phyloP scores from a whole-genome alignment of 2,113 vertebrate genomes.

The Neolamprologus fasciatus region DNA sequence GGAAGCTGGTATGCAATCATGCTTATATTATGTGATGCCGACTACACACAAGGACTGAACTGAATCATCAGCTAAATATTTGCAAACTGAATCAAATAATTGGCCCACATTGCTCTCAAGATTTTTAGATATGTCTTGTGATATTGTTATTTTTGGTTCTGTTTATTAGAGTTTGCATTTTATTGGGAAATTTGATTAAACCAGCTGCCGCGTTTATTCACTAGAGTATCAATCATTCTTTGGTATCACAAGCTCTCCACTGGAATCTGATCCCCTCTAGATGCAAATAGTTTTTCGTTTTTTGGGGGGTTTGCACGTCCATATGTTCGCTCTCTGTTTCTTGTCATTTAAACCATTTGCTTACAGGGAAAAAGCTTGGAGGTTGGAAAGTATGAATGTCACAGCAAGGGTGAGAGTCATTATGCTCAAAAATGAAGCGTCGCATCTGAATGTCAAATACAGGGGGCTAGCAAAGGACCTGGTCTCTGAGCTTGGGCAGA shows the following conservation, averaged over 20 bases:
- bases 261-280: background rate
- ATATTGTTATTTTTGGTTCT: background rate
- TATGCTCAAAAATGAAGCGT: slow-evolving; percentile 30
- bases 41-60: background rate
- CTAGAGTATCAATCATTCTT: background rate
- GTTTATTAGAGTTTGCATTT: background rate
- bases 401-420: slow-evolving; percentile 45
- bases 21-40: slow-evolving; percentile 19
- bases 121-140: background rate
- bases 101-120: background rate
- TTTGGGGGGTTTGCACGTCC: background rate
- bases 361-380: slow-evolving; percentile 1
- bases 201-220: background rate
- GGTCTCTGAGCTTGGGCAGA: slow-evolving; percentile 36
- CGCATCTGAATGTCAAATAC: slow-evolving; percentile 55
- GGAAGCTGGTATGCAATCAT: slow-evolving; percentile 10
- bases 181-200: slow-evolving; percentile 6
- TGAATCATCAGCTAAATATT: slow-evolving; percentile 33
- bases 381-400: slow-evolving; percentile 34
- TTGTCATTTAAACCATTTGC: slow-evolving; percentile 21
- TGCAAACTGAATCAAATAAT: slow-evolving; percentile 7
- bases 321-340: slow-evolving; percentile 5
- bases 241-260: background rate
- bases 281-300: background rate
- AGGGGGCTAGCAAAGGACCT: slow-evolving; percentile 18